These are phyloP conservation scores for Thelaira solivaga DNA, from an alignment of 2,888 invertebrate species.

Conservation along the genomic window DNA sequence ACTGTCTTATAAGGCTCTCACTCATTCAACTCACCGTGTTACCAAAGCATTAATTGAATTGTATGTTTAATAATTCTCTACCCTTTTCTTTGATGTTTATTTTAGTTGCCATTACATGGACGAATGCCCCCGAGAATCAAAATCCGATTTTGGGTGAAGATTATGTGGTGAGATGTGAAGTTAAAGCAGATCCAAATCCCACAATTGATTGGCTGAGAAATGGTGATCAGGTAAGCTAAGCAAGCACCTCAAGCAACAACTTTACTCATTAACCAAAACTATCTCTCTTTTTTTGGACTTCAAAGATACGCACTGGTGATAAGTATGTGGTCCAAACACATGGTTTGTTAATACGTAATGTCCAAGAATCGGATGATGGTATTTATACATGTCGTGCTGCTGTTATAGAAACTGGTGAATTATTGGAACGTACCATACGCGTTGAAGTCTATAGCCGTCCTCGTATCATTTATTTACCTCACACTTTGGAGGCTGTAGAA, in stretches of 20 bases:
- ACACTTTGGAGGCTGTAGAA: conserved; percentile 85
- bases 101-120: conserved; percentile 90
- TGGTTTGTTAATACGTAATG: conserved; percentile 86
- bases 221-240: conserved; percentile 82
- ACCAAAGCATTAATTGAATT: conserved; percentile 29
- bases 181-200: conserved; percentile 89
- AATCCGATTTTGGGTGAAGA: conserved; percentile 87
- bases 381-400: conserved; percentile 92
- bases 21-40: too few relatives aligned
- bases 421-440: conserved; percentile 86
- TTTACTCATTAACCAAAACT: background rate
- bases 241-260: conserved; percentile 47
- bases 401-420: conserved; percentile 88
- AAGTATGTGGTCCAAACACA: conserved; percentile 86
- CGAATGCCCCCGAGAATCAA: conserved; percentile 90
- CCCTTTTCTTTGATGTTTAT: conserved; percentile 35
- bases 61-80: conserved; percentile 37
- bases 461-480: conserved; percentile 81
- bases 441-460: conserved; percentile 89
- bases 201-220: conserved; percentile 92
- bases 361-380: conserved; percentile 90
- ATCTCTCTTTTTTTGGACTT: background rate
- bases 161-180: conserved; percentile 88
- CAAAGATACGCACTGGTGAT: conserved; percentile 82
- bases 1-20: too few relatives aligned